Evolutionary conservation across 2,888 invertebrate genomes (phyloP), one percentile per base, ranked within the genome.

Genomic region (Elysia crispata): DNA sequence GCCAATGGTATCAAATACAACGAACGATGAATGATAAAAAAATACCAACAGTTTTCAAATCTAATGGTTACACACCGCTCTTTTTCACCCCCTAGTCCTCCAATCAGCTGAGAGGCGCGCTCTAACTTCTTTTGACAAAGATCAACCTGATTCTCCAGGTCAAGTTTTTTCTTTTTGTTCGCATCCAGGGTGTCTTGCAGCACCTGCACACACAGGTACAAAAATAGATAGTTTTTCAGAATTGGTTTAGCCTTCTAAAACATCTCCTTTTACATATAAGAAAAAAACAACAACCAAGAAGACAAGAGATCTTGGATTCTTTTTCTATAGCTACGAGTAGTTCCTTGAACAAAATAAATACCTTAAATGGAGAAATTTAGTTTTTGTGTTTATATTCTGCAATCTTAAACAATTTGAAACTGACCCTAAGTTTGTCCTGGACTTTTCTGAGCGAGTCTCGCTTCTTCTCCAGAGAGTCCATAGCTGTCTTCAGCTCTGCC

Each of bases 11-110:
- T n/a, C n/a, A n/a, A n/a, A n/a, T n/a, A n/a, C n/a, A n/a, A n/a
- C n/a, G n/a, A n/a, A n/a, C n/a, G n/a, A n/a, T n/a, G n/a, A 41
- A 41, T 41, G 41, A 41, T 11, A 41, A 41, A 41, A 11, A 41
- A 41, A 41, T 3, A 11, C 5, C 41, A 11, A 41, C 41, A 41
- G 11, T 41, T 41, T 3, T 11, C 41, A 73, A 49, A 3, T 50
- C 41, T 49, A 13, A 1, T 23, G 28, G 20, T 64, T 41, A 11
- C 60, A 23, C 41, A 90, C 90, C 92, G 88, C 83, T 91, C 89
- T 81, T 91, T 91, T 84, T 93, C 92, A 28, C 92, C 93, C 54
- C 93, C 93, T 3, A 93, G 87, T 30, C 92, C 92, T 49, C 92
- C 92, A 81, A 93, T 92, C 82, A 93, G 88, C 85, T 92, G 91